Evolutionary conservation across 2,113 vertebrate species (phyloP).

Genomic region (Caranx melampygus): DNA sequence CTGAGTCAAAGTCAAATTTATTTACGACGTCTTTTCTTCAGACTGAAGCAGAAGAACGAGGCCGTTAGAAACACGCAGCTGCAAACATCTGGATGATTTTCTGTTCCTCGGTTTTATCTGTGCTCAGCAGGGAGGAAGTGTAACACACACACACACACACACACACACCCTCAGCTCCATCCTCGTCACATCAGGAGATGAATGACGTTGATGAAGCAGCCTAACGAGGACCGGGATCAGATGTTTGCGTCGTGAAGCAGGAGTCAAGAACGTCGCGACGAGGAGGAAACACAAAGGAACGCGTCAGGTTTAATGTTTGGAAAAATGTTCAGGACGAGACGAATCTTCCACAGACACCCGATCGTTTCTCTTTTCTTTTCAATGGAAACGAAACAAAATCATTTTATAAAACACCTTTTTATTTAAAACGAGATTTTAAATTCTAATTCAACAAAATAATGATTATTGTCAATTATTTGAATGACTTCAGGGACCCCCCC

Average conservation of each 20-base stretch:
- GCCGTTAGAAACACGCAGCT: background rate
- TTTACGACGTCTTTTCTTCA: slow-evolving; percentile 39
- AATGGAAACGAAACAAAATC: no score
- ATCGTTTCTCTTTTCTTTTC: no score
- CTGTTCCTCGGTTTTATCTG: slow-evolving; percentile 36
- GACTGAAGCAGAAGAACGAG: slow-evolving; percentile 7
- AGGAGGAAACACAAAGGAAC: no score
- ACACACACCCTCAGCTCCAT: slow-evolving; percentile 1
- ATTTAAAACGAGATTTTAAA: background rate
- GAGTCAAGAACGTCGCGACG: background rate
- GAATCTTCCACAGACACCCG: no score
- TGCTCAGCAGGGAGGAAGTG: slow-evolving; percentile 81
- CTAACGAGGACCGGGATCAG: background rate
- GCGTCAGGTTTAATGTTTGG: no score
- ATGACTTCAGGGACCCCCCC: slow-evolving; percentile 10
- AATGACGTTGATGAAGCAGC: slow-evolving; percentile 69
- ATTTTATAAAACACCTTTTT: no score
- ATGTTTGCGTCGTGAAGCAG: background rate
- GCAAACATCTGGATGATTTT: background rate
- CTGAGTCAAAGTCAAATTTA: slow-evolving; percentile 50
- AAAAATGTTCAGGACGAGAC: no score
- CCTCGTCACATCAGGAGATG: slow-evolving; percentile 66
- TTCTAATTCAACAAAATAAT: background rate
- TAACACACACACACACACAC: slow-evolving; percentile 34
- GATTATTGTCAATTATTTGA: slow-evolving; percentile 36